phyloP scores from a whole-genome alignment of 2,797 vertebrate species.

The Pterois miles region DNA sequence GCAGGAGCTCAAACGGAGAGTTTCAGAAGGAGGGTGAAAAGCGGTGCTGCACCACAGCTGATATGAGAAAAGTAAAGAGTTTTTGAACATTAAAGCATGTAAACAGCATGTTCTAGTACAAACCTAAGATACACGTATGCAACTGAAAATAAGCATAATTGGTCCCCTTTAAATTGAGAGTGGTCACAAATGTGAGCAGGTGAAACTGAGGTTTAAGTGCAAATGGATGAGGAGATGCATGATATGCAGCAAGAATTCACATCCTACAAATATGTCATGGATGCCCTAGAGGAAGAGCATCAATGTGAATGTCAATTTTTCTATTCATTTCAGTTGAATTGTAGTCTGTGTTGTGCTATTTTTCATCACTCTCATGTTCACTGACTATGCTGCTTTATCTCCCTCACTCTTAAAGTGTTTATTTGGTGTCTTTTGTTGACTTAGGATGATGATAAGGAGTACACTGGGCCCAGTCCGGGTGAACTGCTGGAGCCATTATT shows the following conservation, averaged over 20 bases:
- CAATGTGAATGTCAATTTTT: too few species aligned
- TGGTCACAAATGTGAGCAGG: not conserved
- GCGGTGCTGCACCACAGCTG: too few species aligned
- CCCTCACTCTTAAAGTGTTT: not conserved
- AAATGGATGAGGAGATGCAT: too few species aligned
- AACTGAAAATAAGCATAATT: too few species aligned
- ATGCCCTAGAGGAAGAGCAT: too few species aligned
- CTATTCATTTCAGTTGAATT: not conserved
- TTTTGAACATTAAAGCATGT: too few species aligned
- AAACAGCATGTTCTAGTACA: too few species aligned
- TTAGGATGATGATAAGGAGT: constrained; percentile 90
- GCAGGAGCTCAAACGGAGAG: too few species aligned
- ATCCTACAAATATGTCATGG: not conserved
- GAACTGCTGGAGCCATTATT: constrained; percentile 93
- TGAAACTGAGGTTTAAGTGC: not conserved
- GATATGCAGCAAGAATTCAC: not conserved
- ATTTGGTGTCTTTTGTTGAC: constrained; percentile 7
- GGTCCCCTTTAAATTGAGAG: not conserved
- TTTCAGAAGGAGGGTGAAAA: too few species aligned
- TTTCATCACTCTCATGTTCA: not conserved
- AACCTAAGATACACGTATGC: too few species aligned
- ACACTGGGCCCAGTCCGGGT: constrained; percentile 87
- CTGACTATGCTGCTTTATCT: not conserved
- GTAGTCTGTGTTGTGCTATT: not conserved
- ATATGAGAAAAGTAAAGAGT: too few species aligned